These are phyloP conservation scores for Apteryx mantelli DNA, from an alignment of 2,113 vertebrate species.

Conservation along the genomic window DNA sequence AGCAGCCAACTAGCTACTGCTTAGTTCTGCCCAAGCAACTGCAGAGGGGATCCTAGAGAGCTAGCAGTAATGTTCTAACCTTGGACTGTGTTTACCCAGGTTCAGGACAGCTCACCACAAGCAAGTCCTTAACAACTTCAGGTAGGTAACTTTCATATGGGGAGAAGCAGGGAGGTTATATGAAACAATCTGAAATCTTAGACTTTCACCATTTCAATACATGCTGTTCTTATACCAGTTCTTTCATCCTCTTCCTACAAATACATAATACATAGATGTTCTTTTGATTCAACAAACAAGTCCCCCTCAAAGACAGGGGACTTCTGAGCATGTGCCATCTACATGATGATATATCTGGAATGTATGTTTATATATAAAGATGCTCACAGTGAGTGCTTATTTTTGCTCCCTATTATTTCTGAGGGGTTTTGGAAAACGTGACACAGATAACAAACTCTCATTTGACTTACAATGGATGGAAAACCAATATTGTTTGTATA, in stretches of 20 bases:
- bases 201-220: not conserved
- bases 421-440: fast-evolving
- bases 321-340: not conserved
- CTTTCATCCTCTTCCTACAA: not conserved
- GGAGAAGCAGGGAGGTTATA: not conserved
- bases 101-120: conserved; percentile 7
- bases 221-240: fast-evolving
- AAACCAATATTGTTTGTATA: not conserved
- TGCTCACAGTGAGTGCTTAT: not conserved
- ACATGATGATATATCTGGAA: not conserved
- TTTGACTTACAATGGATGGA: not conserved
- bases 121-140: not conserved
- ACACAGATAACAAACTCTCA: not conserved
- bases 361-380: not conserved
- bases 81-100: not conserved
- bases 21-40: not conserved
- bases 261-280: fast-evolving
- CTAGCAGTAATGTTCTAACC: not conserved
- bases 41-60: not conserved
- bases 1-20: not conserved
- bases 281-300: not conserved
- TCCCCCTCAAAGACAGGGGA: not conserved
- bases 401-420: not conserved
- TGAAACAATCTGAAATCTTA: not conserved
- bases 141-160: not conserved